Evolutionary conservation across 2,113 vertebrate species (phyloP), one percentile per base, ranked within the genome.

Genomic region (Potamarius usumacintae): DNA sequence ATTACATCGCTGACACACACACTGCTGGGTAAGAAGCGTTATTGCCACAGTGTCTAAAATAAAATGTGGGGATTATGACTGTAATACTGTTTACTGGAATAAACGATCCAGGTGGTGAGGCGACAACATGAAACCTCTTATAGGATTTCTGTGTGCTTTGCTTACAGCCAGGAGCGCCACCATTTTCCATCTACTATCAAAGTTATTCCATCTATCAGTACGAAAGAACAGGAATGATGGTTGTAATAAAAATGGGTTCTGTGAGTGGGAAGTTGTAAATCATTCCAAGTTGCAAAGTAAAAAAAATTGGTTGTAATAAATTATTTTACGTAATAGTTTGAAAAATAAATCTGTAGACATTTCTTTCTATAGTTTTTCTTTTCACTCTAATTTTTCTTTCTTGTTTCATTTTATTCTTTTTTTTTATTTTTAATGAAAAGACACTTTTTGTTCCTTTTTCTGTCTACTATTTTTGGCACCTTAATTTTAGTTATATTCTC

Each of bases 1-100:
- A 91, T 88, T 96, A 97, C 90, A 92, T 94, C 0, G 98, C 98
- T 2, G 97, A 99, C 92, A 96, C 97, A 7, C 97, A 96, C 90
- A 97, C 97, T 60, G 97, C 97, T 25, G 97, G 97, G 97, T 97
- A 94, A 88, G 95, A 10, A 7, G 1, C 15, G n/a, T 25, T 34
- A 55, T 85, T 76, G 52, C 22, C 55, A 53, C 8, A 27, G 15
- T 25, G 71, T 30, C 20, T 17, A n/a, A 76, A 58, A 58, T 85
- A n/a, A 72, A 85, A 8, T 76, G 10, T 85, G 27, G 20, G 42
- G 3, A 0, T 48, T 58, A 69, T 7, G 25, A 18, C 15, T 82
- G 17, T 14, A 30, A 17, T 65, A 14, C 34, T 53, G 11, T 69
- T 53, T 18, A 50, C n/a, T 18, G 48, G 7, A 34, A 27, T 69